A percentile compares a stretch with the other conserved stretches of the same genome.
Evolutionary conservation across 1,140 invertebrate genomes (phyloP).

Genomic region (Olivierus martensii): DNA sequence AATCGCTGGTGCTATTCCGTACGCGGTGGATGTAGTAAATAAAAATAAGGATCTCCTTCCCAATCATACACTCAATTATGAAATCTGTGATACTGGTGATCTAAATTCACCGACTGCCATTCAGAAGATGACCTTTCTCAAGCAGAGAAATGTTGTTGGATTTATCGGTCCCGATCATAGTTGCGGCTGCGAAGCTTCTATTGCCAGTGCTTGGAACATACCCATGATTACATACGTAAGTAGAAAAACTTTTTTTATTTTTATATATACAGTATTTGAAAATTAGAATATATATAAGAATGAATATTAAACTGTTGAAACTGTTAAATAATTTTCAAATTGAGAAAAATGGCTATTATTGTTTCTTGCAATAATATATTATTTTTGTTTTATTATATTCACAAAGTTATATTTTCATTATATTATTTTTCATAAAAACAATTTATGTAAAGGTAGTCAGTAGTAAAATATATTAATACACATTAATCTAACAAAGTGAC

Average conservation of each 20-base stretch:
- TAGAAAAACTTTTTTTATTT: slow-evolving; percentile 22
- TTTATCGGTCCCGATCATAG: slow-evolving; percentile 81
- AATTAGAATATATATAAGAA: too few species aligned
- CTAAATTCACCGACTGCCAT: slow-evolving; percentile 39
- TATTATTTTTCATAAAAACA: too few species aligned
- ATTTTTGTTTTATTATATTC: too few species aligned
- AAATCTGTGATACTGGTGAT: slow-evolving; percentile 47
- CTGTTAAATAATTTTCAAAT: too few species aligned
- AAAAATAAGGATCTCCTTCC: slow-evolving; percentile 49
- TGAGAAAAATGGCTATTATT: too few species aligned
- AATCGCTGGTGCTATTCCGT: slow-evolving; percentile 55
- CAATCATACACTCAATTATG: slow-evolving; percentile 48
- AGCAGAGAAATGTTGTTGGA: slow-evolving; percentile 53
- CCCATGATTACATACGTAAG: slow-evolving; percentile 86
- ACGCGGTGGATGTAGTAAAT: slow-evolving; percentile 60
- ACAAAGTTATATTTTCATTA: too few species aligned
- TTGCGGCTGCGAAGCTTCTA: slow-evolving; percentile 65
- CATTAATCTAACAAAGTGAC: too few species aligned
- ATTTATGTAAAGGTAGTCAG: too few species aligned
- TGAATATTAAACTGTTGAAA: too few species aligned
- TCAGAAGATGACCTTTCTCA: slow-evolving; percentile 62
- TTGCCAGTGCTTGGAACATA: slow-evolving; percentile 78
- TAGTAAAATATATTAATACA: too few species aligned
- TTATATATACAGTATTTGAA: not conserved
- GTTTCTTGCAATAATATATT: too few species aligned